Conservation (phyloP, 2,113 vertebrate species). For the Otus sunia region DNA sequence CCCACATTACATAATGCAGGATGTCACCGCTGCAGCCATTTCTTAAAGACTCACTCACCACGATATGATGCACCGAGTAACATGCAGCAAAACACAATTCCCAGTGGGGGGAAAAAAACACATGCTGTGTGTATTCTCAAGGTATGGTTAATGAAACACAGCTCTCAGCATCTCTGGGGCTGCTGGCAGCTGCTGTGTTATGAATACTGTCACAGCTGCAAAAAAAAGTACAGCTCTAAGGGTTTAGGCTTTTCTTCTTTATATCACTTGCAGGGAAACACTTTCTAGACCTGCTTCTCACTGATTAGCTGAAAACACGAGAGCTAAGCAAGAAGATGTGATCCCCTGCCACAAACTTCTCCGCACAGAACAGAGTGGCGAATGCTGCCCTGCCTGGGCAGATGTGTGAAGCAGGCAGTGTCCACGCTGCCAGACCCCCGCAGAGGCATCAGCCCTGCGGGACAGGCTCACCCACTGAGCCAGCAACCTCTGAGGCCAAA, state of each 20-base stretch:
- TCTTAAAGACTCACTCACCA: background rate
- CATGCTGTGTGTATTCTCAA: background rate
- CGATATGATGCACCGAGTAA: background rate
- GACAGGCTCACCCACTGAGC: background rate
- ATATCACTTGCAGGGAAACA: background rate
- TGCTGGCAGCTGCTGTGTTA: slow-evolving; percentile 15
- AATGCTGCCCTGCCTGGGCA: background rate
- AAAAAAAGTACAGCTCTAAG: background rate
- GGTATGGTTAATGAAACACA: slow-evolving; percentile 27
- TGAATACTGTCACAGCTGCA: background rate
- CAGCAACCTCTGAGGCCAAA: background rate
- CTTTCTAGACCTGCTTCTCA: background rate
- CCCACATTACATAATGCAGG: background rate
- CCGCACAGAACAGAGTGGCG: rapidly evolving
- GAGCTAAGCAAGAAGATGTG: background rate
- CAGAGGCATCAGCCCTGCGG: background rate
- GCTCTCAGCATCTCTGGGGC: slow-evolving; percentile 1
- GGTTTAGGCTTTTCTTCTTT: background rate
- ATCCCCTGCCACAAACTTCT: background rate
- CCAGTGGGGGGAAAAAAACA: background rate
- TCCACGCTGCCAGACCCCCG: background rate
- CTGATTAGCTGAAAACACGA: background rate
- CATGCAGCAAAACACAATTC: background rate
- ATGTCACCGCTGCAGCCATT: slow-evolving; percentile 20
- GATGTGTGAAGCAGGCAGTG: background rate